Evolutionary conservation across 2,113 vertebrate genomes (phyloP), one percentile per base, ranked within the genome.

Genomic region (Dromas ardeola): DNA sequence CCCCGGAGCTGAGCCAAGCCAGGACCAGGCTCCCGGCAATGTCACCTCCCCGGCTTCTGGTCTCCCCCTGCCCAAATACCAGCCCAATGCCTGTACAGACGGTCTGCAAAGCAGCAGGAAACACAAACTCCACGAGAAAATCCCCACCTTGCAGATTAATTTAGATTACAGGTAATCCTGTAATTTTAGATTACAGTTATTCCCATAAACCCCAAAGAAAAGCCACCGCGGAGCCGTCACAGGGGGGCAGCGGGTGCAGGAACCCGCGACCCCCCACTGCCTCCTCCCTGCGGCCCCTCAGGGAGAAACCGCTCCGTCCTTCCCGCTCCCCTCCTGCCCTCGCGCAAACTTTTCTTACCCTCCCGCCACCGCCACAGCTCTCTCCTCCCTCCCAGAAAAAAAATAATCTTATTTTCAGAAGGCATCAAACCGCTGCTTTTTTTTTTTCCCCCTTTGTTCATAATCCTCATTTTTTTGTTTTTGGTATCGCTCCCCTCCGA

Each of bases 51-150:
- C 5, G 1, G 3, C 5, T 22, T 3, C 67, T 27, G 30, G 10
- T 63, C 53, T 27, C 76, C 32, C 58, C 2, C 0, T 15, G 11
- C 72, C 67, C 77, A 43, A 50, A 40, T 5, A 15, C 3, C 25
- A 42, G 42, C 88, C 34, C 10, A 19, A 9, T 3, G 0, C 21
- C 61, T 12, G 30, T 1, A 30, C 1, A 8, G 30, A 15, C 30
- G 10, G 20, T 12, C 52, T 42, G 15, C 52, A 43, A 11, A 80
- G 77, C 52, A 40, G 50, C 12, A 40, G 16, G 11, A 45, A 81
- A 36, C 15, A 10, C 58, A 55, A 77, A 77, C 10, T n/a, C 53
- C 32, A 12, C 0, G 0, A 25, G 40, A 14, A 59, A 77, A 73
- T 6, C 4, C 47, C 53, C 19, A 6, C n/a, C 2, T 22, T 17